Evolutionary conservation across 1,140 invertebrate genomes (phyloP), one percentile per base, ranked within the genome.

Genomic region (Caenorhabditis brenneri): DNA sequence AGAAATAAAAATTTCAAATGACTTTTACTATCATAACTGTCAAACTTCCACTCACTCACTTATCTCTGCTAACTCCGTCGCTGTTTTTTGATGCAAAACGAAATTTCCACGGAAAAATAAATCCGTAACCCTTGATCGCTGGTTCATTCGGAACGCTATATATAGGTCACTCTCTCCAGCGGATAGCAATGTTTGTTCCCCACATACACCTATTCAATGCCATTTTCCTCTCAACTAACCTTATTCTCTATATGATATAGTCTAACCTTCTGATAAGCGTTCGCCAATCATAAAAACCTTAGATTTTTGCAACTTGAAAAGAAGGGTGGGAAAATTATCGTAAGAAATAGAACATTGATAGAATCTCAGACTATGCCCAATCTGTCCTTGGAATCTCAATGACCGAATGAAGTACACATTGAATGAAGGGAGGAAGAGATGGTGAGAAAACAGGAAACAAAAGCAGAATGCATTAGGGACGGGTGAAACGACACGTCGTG

Each of bases 171-270:
- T 16, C 53, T 9, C 55, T 19, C 3, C 12, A n/a, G 2, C n/a
- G 36, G 65, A 39, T 36, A 36, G 36, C 36, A 2, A 74, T 74
- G 24, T 74, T 74, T 74, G 65, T 74, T 74, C 36, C 65, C 33
- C 9, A 58, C 53, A 58, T 9, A 2, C 53, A 58, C 24, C n/a
- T n/a, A 36, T 36, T 65, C 60, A 65, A 36, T n/a, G 31, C 4
- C 22, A 58, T 58, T 29, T 29, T 58, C 4, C 55, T 58, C 3
- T 58, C 55, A 29, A 29, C 19, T 51, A 12, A 12, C 27, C 29
- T 58, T 29, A 12, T 58, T 19, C 6, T 58, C 27, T 29, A 29
- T 7, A 58, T 15, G 7, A 24, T 27, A 24, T 4, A 27, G 4
- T 6, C 36, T 3, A 36, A 0, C 15, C n/a, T 65, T 36, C 2